Evolutionary conservation across 2,888 invertebrate genomes (phyloP).

Genomic region (Ametastegia equiseti): DNA sequence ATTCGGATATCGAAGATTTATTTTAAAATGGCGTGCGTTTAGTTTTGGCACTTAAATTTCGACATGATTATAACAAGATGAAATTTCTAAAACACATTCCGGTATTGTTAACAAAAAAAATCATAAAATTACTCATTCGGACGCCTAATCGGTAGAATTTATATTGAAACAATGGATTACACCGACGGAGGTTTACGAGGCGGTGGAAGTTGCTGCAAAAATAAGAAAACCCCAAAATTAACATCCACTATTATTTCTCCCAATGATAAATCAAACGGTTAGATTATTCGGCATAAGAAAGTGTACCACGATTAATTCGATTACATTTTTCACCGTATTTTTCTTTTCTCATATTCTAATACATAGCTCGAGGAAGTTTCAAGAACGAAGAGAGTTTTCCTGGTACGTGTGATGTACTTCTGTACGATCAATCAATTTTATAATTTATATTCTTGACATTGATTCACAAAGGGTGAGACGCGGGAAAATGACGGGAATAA

Average conservation of each 20-base stretch:
- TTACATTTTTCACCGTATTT: too few species aligned
- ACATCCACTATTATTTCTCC: neutral
- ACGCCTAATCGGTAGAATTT: neutral
- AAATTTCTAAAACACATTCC: neutral
- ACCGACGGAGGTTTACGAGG: slow-evolving; percentile 2
- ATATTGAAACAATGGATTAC: neutral
- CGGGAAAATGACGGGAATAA: neutral
- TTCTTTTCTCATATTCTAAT: too few species aligned
- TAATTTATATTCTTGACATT: neutral
- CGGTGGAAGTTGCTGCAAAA: slow-evolving; percentile 22
- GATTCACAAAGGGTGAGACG: neutral
- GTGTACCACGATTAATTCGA: too few species aligned
- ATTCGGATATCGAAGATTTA: neutral
- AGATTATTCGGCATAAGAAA: neutral
- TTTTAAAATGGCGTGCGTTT: neutral
- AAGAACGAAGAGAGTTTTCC: too few species aligned
- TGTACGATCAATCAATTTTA: neutral
- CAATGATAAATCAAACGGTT: neutral
- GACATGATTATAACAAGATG: neutral
- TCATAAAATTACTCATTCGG: neutral
- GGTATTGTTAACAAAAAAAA: neutral
- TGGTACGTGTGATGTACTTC: neutral
- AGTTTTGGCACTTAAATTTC: neutral
- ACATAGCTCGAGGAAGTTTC: neutral
- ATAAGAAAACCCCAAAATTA: slow-evolving; percentile 10